Evolutionary conservation across 1,140 invertebrate species (phyloP).

Genomic region (Saccostrea cuccullata): DNA sequence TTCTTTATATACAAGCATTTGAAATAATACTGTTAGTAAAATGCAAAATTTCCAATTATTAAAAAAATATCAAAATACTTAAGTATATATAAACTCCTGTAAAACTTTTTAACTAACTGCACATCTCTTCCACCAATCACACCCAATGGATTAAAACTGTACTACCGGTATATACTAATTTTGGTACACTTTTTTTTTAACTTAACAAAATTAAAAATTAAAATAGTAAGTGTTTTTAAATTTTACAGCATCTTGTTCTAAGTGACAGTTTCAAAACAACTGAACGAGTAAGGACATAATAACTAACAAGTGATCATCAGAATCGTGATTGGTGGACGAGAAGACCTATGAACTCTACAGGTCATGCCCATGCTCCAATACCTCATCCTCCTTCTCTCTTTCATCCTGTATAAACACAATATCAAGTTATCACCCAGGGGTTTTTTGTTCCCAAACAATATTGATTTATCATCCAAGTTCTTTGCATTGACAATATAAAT

Average conservation of each 20-base stretch:
- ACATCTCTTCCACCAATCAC: not conserved
- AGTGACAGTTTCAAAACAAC: no score
- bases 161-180: no score
- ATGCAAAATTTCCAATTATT: not conserved
- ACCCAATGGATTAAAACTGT: not conserved
- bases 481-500: no score
- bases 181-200: no score
- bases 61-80: not conserved
- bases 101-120: not conserved
- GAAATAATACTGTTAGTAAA: not conserved
- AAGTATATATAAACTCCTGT: not conserved
- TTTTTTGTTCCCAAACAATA: no score
- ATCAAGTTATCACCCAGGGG: not conserved
- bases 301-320: no score
- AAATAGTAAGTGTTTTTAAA: no score
- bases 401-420: conserved; percentile 13
- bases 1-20: not conserved
- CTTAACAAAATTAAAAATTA: no score
- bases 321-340: not conserved
- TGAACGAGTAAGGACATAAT: no score
- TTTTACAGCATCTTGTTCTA: no score
- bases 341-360: not conserved
- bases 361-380: conserved; percentile 20
- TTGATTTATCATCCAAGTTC: no score
- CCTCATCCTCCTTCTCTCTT: conserved; percentile 2